Conservation (phyloP, 2,113 vertebrate species). For the Rhinogobius similis region DNA sequence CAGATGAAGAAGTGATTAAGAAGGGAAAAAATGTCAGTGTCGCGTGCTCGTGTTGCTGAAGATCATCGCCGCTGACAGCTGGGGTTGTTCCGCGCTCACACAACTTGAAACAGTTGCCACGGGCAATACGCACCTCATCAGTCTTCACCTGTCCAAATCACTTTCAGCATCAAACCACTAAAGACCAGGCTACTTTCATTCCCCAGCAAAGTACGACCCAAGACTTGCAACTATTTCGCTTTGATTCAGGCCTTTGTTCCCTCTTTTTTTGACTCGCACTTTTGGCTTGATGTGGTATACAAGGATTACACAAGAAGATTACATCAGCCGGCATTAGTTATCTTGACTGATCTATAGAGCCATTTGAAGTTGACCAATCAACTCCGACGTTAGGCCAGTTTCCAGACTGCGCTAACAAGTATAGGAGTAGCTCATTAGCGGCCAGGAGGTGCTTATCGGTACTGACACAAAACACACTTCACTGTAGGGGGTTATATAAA, state of each 20-base stretch:
- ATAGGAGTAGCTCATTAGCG: constrained; percentile 22
- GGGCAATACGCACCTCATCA: constrained; percentile 74
- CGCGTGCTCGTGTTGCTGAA: constrained; percentile 60
- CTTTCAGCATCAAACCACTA: constrained; percentile 62
- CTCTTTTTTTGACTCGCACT: neutral
- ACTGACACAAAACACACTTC: constrained; percentile 12
- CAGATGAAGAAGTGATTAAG: constrained; percentile 72
- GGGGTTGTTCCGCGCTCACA: constrained; percentile 65
- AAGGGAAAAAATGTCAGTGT: constrained; percentile 68
- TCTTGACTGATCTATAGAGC: neutral
- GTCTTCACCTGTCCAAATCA: constrained; percentile 73
- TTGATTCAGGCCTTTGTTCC: neutral
- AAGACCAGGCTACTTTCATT: constrained; percentile 42
- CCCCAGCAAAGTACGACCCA: constrained; percentile 18
- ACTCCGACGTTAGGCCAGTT: neutral
- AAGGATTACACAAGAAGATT: constrained; percentile 9
- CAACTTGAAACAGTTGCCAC: constrained; percentile 76
- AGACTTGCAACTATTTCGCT: constrained; percentile 20
- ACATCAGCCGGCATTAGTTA: constrained; percentile 14
- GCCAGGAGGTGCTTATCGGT: constrained; percentile 15
- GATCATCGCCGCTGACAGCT: constrained; percentile 70
- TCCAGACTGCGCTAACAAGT: constrained; percentile 10
- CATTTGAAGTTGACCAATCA: constrained; percentile 31
- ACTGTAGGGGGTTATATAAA: constrained; percentile 18
- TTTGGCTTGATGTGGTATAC: constrained; percentile 10